phyloP scores from a whole-genome alignment of 2,888 invertebrate genomes.

The Carterocephalus palaemon region DNA sequence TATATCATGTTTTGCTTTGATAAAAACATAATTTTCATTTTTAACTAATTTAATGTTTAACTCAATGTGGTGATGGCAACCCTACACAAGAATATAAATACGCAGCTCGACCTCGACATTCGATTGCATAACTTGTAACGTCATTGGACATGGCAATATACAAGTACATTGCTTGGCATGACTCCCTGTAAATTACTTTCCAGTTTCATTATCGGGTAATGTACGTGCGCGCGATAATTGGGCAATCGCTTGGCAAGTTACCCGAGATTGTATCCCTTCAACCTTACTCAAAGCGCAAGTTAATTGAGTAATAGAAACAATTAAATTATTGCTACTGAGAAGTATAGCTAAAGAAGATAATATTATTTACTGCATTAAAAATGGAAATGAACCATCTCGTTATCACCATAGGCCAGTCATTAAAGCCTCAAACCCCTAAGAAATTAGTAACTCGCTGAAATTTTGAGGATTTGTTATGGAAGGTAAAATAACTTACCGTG shows the following conservation, averaged over 20 bases:
- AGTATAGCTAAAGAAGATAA: too few species aligned
- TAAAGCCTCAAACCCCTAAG: too few species aligned
- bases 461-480: too few species aligned
- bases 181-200: conserved; percentile 8
- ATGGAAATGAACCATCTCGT: too few species aligned
- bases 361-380: too few species aligned
- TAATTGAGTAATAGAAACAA: conserved; percentile 12
- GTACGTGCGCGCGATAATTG: conserved; percentile 5
- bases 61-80: conserved; percentile 4
- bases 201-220: conserved; percentile 7
- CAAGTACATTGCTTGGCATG: conserved; percentile 17
- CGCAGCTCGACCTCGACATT: conserved; percentile 12
- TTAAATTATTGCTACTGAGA: background rate
- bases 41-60: too few species aligned
- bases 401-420: too few species aligned
- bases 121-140: conserved; percentile 22
- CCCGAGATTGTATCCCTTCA: conserved; percentile 5
- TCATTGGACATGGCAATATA: conserved; percentile 14
- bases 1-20: too few species aligned
- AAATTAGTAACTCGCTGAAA: too few species aligned
- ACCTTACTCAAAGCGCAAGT: background rate
- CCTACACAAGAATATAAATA: conserved; percentile 5
- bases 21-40: too few species aligned
- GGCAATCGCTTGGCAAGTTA: conserved; percentile 4
- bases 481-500: too few species aligned